phyloP scores from a whole-genome alignment of 2,113 vertebrate genomes.

The Poecilia latipinna region DNA sequence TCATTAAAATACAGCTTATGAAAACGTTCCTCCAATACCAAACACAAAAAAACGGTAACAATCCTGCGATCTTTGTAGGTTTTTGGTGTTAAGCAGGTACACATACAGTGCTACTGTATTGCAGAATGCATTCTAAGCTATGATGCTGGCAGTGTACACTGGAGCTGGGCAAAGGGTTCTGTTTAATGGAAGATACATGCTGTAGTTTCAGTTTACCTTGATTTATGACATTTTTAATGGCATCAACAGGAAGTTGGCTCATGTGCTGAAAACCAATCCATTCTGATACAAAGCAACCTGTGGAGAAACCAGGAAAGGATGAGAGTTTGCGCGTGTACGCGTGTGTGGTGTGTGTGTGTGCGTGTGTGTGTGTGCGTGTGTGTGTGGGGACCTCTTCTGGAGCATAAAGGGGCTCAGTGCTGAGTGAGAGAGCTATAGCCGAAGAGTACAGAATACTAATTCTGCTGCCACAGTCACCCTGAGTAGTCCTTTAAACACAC shows the following conservation, averaged over 20 bases:
- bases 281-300: slow-evolving; percentile 54
- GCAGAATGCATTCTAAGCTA: background rate
- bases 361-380: slow-evolving; percentile 41
- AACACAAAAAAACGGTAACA: too few species aligned
- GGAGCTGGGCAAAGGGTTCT: slow-evolving; percentile 17
- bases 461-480: slow-evolving; percentile 60
- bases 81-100: background rate
- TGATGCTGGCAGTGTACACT: slow-evolving; percentile 10
- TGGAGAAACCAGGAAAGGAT: slow-evolving; percentile 52
- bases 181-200: slow-evolving; percentile 37
- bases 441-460: slow-evolving; percentile 78
- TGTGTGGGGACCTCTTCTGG: slow-evolving; percentile 42
- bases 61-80: background rate
- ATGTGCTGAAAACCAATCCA: slow-evolving; percentile 44
- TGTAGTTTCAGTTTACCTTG: slow-evolving; percentile 36
- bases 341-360: background rate
- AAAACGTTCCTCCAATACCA: too few species aligned
- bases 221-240: slow-evolving; percentile 59
- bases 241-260: slow-evolving; percentile 55
- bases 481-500: slow-evolving; percentile 24
- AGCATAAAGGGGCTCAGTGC: slow-evolving; percentile 79
- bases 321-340: slow-evolving; percentile 42
- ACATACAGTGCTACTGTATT: slow-evolving; percentile 2
- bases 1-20: too few species aligned
- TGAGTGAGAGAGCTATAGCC: slow-evolving; percentile 64